Evolutionary conservation across 2,888 invertebrate species (phyloP).

Genomic region (Drosophila austrosaltans): DNA sequence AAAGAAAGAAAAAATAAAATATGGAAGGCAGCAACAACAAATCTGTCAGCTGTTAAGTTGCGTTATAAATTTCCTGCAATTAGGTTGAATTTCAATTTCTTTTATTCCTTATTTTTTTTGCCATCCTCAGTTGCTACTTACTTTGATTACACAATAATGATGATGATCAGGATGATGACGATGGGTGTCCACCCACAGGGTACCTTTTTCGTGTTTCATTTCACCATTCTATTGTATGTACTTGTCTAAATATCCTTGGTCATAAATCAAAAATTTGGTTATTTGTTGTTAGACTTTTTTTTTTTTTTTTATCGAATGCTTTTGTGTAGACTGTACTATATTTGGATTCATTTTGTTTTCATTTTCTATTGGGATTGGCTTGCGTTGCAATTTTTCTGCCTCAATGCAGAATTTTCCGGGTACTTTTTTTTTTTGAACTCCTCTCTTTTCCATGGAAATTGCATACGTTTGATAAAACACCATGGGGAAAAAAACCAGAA

Average conservation of each 20-base stretch:
- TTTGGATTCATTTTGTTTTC: not conserved
- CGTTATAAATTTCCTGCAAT: slow-evolving; percentile 81
- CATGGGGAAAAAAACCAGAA: not conserved
- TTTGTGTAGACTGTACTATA: slow-evolving; percentile 35
- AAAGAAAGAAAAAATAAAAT: slow-evolving; percentile 46
- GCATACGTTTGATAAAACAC: slow-evolving; percentile 66
- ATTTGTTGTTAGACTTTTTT: slow-evolving; percentile 32
- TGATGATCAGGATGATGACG: slow-evolving; percentile 39
- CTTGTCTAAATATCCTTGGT: not conserved
- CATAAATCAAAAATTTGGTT: slow-evolving; percentile 55
- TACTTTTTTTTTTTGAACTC: not conserved
- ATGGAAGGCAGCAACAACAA: slow-evolving; percentile 39
- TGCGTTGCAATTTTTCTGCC: slow-evolving; percentile 79
- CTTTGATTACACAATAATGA: slow-evolving; percentile 69
- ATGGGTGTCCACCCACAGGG: not conserved
- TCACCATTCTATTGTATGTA: not conserved
- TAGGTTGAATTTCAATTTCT: slow-evolving; percentile 82
- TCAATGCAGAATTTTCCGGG: slow-evolving; percentile 63
- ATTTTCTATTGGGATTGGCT: slow-evolving; percentile 51
- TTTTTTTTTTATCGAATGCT: slow-evolving; percentile 30
- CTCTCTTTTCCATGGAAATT: slow-evolving; percentile 59
- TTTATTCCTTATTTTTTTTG: not conserved
- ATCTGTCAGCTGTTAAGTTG: slow-evolving; percentile 73
- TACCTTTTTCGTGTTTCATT: not conserved
- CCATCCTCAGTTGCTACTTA: slow-evolving; percentile 57